phyloP scores from a whole-genome alignment of 2,888 invertebrate genomes.

The Trypoxylon attenuatum region DNA sequence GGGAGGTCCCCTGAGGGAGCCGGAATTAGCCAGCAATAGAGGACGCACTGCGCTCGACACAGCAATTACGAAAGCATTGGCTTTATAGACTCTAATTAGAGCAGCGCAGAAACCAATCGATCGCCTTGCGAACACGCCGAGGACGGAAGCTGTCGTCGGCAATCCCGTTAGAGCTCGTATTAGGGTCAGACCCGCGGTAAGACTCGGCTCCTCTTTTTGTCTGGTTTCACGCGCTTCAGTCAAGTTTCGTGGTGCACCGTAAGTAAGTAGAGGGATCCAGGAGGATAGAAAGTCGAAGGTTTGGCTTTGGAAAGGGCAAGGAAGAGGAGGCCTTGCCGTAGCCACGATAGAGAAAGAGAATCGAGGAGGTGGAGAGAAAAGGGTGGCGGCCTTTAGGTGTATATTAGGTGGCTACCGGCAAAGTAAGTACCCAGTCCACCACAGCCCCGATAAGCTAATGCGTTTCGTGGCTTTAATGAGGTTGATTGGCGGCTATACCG shows the following conservation, averaged over 20 bases:
- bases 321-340: neutral
- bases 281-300: neutral
- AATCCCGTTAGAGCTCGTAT: conserved; percentile 51
- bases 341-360: conserved; percentile 1
- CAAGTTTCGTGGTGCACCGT: conserved; percentile 2
- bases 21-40: conserved; percentile 44
- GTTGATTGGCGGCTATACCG: conserved; percentile 63
- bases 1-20: conserved; percentile 21
- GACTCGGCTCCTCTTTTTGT: conserved; percentile 15
- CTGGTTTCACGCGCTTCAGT: conserved; percentile 24
- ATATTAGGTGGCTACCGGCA: conserved; percentile 63
- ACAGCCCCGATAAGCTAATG: conserved; percentile 69
- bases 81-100: conserved; percentile 47
- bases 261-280: neutral
- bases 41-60: conserved; percentile 6
- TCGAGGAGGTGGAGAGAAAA: conserved; percentile 29
- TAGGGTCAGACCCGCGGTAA: conserved; percentile 37
- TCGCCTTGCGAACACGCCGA: conserved; percentile 33
- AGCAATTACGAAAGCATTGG: conserved; percentile 41
- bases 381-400: conserved; percentile 55
- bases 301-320: neutral
- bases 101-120: conserved; percentile 40
- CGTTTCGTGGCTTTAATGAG: conserved; percentile 70
- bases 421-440: conserved; percentile 60
- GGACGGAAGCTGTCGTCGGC: conserved; percentile 32